Conservation (phyloP, 1,140 invertebrate genomes). For the Cyrtorhinus lividipennis region DNA sequence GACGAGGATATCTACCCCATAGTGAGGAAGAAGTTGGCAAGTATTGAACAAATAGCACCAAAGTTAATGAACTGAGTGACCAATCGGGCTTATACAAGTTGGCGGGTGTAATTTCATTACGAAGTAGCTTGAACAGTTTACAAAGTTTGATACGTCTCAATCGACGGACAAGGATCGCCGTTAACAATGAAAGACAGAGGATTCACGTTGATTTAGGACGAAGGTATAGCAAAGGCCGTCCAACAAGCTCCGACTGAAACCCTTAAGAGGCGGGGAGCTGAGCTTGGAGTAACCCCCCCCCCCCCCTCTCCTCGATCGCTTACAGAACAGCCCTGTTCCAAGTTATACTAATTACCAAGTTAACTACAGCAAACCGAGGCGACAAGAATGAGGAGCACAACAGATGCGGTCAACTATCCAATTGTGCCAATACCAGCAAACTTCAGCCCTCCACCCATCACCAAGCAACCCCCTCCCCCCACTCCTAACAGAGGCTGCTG, state of each 20-base stretch:
- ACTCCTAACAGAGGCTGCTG: no score
- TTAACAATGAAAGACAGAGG: background rate
- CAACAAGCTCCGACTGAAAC: background rate
- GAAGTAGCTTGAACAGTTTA: no score
- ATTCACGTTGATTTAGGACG: background rate
- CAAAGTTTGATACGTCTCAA: background rate
- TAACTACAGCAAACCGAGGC: background rate
- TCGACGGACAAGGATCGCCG: background rate
- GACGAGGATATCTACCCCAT: no score
- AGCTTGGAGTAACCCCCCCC: background rate
- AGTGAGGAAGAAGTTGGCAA: no score
- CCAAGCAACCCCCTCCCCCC: background rate
- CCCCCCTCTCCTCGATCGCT: no score
- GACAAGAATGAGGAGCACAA: slow-evolving; percentile 1
- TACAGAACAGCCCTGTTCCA: background rate
- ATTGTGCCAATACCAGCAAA: slow-evolving; percentile 4
- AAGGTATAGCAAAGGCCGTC: background rate
- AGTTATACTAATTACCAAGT: slow-evolving; percentile 7
- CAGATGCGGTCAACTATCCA: slow-evolving; percentile 9
- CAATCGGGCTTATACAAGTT: no score
- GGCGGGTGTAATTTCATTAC: no score
- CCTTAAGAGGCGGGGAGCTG: background rate
- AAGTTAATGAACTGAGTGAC: no score
- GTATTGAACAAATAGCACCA: no score
- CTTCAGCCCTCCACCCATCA: background rate